A percentile compares a stretch with the other conserved stretches of the same genome.
These are phyloP conservation scores for Silurus meridionalis DNA, from an alignment of 2,113 vertebrate genomes.

Conservation along the genomic window DNA sequence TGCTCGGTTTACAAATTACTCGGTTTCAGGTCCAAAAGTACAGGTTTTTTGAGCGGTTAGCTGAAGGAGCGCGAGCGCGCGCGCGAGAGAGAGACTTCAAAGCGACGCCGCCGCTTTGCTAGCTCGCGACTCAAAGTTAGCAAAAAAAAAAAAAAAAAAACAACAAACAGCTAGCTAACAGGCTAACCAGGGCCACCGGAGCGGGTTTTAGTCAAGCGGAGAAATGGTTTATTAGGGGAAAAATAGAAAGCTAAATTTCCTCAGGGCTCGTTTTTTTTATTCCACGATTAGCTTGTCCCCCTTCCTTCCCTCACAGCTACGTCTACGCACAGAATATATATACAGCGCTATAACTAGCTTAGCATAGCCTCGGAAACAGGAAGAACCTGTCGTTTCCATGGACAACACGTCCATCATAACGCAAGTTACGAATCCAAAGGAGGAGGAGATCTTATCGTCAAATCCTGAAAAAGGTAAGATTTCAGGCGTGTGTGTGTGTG, in stretches of 20 bases:
- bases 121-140: neutral
- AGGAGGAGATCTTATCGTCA: constrained; percentile 89
- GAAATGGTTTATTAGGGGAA: constrained; percentile 21
- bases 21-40: neutral
- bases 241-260: neutral
- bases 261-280: neutral
- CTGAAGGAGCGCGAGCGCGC: neutral
- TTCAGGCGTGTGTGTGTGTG: neutral
- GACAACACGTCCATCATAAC: constrained; percentile 99
- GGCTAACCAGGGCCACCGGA: no score
- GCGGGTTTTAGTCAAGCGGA: neutral
- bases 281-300: neutral
- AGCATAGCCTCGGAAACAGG: constrained; percentile 51
- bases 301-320: neutral
- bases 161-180: neutral
- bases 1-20: neutral
- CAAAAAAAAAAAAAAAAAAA: neutral
- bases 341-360: constrained; percentile 20
- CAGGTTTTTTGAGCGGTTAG: neutral
- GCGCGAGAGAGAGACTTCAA: neutral
- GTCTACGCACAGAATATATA: constrained; percentile 18
- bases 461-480: constrained; percentile 92
- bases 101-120: constrained; percentile 10
- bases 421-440: constrained; percentile 97
- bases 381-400: constrained; percentile 83